Conservation (phyloP, 2,113 vertebrate genomes). For the Patagioenas fasciata region DNA sequence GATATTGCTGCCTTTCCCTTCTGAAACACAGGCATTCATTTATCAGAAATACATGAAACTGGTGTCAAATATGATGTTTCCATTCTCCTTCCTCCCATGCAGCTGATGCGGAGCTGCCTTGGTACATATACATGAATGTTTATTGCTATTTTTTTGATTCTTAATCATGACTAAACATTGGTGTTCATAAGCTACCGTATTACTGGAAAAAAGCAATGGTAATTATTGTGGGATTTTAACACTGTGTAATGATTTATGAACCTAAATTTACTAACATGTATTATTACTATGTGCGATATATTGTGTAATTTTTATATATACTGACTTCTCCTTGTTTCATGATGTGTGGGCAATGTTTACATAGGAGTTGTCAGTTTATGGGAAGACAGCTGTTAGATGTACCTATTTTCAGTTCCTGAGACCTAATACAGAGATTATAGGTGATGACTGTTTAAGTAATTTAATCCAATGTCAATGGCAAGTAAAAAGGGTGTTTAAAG, state of each 20-base stretch:
- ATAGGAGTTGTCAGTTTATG: neutral
- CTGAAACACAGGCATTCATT: constrained; percentile 39
- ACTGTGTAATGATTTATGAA: neutral
- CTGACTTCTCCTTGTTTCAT: neutral
- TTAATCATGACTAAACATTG: neutral
- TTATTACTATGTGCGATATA: neutral
- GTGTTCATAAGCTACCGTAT: neutral
- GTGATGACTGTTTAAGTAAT: neutral
- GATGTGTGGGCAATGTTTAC: neutral
- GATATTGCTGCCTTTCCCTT: neutral
- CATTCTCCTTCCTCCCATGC: neutral
- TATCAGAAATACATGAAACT: constrained; percentile 14
- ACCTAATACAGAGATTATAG: neutral
- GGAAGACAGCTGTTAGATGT: neutral
- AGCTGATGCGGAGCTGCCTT: no score
- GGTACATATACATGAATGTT: neutral
- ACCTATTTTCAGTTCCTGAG: neutral
- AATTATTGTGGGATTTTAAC: neutral
- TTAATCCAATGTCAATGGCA: neutral
- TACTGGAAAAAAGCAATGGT: neutral
- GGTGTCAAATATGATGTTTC: neutral
- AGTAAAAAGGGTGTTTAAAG: neutral
- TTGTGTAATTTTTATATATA: neutral
- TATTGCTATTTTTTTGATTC: neutral
- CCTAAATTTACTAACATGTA: neutral